Base-by-base conservation (phyloP, 2,113 vertebrate genomes). In the Ictidomys tridecemlineatus region DNA sequence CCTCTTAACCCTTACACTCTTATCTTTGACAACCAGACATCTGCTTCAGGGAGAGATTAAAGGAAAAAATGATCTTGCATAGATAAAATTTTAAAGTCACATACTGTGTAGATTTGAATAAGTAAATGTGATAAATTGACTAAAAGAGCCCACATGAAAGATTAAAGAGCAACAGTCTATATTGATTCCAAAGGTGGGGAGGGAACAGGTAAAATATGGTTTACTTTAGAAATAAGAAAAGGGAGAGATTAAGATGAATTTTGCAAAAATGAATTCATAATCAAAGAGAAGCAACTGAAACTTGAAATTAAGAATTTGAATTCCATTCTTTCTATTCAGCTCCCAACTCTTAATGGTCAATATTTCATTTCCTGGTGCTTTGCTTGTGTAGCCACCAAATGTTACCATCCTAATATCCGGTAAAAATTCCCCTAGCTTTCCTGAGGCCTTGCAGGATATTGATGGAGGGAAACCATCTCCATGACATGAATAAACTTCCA, bases 401-500 rank as follows among this genome's bases (percentile, higher is more conserved):
- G 5, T 79, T 53, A 65, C 56, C 65, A 39, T 91, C 20, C 18
- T 89, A 90, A 96, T 93, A 94, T 95, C 97, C 82, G 85, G 69
- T 77, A 77, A 83, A 72, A 84, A 67, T 95, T 83, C 34, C 69
- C 61, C 37, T 28, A 34, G 73, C 87, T 95, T 84, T 93, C 85
- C 92, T 45, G 77, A 51, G 82, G 69, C 48, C 79, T 82, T 37
- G 22, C 76, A 96, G 98, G 94, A 97, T 97, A 93, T 91, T 90
- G 70, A 78, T 16, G 69, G 89, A 56, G n/a, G 0, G 24, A 87
- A 91, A 53, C 83, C 4, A n/a, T 93, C 89, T 97, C 63, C 83
- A 91, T 69, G 93, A 85, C 78, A 95, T n/a, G 63, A 97, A 87
- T 45, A 93, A 76, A 77, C 32, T 45, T 53, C 90, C 86, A 78